Evolutionary conservation across 2,888 invertebrate genomes (phyloP).

Genomic region (Megamerina dolium): DNA sequence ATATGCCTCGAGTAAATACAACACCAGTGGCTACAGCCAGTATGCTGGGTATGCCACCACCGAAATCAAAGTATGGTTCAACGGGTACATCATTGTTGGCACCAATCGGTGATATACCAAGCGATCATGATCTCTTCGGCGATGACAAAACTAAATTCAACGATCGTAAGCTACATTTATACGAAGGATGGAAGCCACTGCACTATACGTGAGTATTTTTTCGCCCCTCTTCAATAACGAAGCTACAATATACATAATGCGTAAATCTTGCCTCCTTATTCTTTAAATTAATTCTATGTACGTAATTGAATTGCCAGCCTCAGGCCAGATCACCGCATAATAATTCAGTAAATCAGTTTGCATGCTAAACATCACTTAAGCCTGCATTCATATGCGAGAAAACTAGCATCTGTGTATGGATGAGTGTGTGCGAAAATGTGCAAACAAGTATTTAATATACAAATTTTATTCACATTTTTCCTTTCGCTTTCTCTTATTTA

Average conservation of each 20-base stretch:
- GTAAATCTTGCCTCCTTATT: no score
- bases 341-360: conserved; percentile 1
- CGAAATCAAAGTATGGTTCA: conserved; percentile 18
- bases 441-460: no score
- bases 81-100: conserved; percentile 10
- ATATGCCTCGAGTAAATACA: conserved; percentile 15
- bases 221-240: not conserved
- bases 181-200: conserved; percentile 46
- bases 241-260: no score
- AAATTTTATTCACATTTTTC: no score
- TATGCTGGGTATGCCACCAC: conserved; percentile 27
- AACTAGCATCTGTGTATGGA: not conserved
- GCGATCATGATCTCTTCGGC: conserved; percentile 28
- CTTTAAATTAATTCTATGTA: no score
- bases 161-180: conserved; percentile 38
- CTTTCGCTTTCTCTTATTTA: no score
- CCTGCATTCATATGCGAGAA: no score
- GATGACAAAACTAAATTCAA: conserved; percentile 28
- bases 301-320: no score
- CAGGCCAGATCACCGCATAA: no score
- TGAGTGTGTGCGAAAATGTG: not conserved
- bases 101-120: conserved; percentile 36
- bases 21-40: conserved; percentile 29
- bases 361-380: conserved; percentile 3
- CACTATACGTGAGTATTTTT: conserved; percentile 44